Percentiles rank a stretch among this genome's conserved stretches.
Conservation (phyloP, 1,140 invertebrate genomes). For the Zaprionus ghesquierei region DNA sequence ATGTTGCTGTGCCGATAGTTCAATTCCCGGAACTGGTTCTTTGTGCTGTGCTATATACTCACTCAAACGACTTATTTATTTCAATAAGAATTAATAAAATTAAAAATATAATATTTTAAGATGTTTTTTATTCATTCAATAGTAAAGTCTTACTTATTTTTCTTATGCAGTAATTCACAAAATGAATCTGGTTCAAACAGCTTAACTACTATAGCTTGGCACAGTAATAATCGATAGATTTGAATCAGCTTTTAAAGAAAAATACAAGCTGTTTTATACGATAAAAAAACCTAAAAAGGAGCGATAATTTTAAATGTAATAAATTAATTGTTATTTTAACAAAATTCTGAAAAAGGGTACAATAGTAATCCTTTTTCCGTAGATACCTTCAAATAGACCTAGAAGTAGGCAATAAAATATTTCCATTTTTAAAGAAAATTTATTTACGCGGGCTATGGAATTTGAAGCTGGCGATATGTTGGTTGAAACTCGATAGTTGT, state of each 20-base stretch:
- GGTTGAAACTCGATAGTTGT: no score
- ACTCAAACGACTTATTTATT: neutral
- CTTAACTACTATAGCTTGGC: neutral
- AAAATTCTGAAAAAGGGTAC: no score
- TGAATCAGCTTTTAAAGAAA: constrained; percentile 15
- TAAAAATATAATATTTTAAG: neutral
- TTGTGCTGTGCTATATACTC: neutral
- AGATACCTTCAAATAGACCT: no score
- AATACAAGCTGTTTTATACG: no score
- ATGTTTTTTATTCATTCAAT: neutral
- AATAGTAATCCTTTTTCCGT: no score
- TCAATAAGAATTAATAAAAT: neutral
- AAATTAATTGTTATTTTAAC: no score
- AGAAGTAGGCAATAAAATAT: no score
- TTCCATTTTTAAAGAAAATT: no score
- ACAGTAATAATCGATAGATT: constrained; percentile 5
- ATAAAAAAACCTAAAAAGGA: no score
- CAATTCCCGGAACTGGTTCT: neutral
- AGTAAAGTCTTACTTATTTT: neutral
- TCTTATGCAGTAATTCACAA: neutral
- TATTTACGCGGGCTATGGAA: no score
- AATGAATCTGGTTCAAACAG: neutral
- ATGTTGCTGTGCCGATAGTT: constrained; percentile 20
- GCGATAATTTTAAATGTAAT: no score
- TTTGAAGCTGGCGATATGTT: no score